Evolutionary conservation across 2,888 invertebrate species (phyloP), one percentile per base, ranked within the genome.

Genomic region (Eupeodes latifasciatus): DNA sequence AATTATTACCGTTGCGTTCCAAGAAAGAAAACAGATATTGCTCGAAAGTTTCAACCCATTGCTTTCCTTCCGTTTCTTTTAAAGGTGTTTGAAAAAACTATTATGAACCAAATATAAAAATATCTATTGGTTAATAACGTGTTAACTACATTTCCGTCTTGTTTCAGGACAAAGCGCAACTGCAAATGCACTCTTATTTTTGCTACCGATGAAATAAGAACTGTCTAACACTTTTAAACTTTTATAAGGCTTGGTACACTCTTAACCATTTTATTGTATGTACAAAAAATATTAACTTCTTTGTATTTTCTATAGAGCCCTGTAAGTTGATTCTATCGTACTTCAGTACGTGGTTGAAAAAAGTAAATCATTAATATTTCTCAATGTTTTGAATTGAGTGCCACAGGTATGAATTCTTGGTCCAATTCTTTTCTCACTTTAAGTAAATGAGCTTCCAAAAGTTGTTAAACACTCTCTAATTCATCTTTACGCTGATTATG

Each of bases 341-440:
- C 12, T 11, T 47, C 2, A 36, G 36, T 51, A 14, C 4, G 51
- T 14, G 51, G 14, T 51, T 4, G 51, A 2, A 14, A 51, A 51
- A 0, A 14, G 51, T 5, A 2, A 51, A 12, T 0, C 3, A 1
- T 53, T 1, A 6, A 6, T 0, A 1, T 53, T 53, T n/a, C 53
- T 53, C 5, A 7, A 16, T 53, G 53, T 53, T 53, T 16, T 53
- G 6, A 16, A n/a, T 53, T n/a, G 16, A 53, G 62, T 12, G 9
- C 62, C 62, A n/a, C 62, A 62, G 44, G 62, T n/a, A n/a, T 62
- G 40, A 3, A 40, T 62, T 12, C 44, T 64, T 40, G 44, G 64
- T 5, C 64, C 44, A 11, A 47, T 64, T 11, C 44, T 47, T 1
- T 64, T 64, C 36, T 44, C 36, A 14, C 36, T 44, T 16, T 44